A percentile compares a stretch with the other conserved stretches of the same genome.
Conservation (phyloP, 2,113 vertebrate genomes). For the Corythornis vintsioides region DNA sequence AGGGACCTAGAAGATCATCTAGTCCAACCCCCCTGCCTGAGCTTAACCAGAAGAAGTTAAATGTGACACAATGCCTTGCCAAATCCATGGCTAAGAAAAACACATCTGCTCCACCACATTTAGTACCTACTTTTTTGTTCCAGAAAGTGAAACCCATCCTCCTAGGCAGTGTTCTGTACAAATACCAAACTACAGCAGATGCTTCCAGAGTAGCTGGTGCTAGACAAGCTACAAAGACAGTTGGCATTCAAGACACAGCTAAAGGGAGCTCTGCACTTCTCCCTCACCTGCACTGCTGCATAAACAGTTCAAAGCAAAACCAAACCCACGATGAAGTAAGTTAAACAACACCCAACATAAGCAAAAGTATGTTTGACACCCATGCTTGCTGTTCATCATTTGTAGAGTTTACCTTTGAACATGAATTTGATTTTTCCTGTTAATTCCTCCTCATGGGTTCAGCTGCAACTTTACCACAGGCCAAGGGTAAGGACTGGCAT, state of each 20-base stretch:
- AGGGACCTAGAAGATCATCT: too few species aligned
- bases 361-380: neutral
- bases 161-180: neutral
- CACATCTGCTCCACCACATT: neutral
- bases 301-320: neutral
- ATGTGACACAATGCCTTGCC: neutral
- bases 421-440: neutral
- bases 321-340: neutral
- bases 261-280: neutral
- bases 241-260: neutral
- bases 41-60: neutral
- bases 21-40: too few species aligned
- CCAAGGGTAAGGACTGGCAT: neutral
- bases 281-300: neutral
- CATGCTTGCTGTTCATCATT: neutral
- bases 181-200: neutral
- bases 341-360: neutral
- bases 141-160: neutral
- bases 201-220: neutral
- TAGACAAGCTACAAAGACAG: neutral
- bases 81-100: neutral
- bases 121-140: neutral
- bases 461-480: neutral
- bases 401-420: constrained; percentile 20
- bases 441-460: neutral